Conservation (phyloP, 2,888 invertebrate species). For the Tolmerus cingulatus region DNA sequence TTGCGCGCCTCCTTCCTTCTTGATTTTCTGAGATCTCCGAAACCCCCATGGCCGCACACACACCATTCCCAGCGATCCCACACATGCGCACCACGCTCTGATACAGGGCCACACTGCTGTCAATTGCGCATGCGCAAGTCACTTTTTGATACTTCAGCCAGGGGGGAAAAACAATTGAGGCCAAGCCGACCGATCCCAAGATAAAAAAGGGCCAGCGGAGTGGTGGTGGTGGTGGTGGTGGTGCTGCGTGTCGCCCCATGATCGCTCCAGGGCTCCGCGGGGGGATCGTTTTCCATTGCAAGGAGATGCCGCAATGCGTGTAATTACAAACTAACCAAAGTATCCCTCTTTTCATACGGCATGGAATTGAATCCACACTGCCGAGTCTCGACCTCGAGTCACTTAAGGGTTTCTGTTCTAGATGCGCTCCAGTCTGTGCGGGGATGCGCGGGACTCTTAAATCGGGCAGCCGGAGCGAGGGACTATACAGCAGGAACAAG, state of each 20-base stretch:
- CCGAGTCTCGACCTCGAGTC: background rate
- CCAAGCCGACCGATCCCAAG: background rate
- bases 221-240: background rate
- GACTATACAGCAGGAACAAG: background rate
- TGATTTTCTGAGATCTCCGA: slow-evolving; percentile 24
- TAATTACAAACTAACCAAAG: slow-evolving; percentile 18
- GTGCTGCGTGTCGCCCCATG: background rate
- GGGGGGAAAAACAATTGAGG: slow-evolving; percentile 37
- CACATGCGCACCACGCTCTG: background rate
- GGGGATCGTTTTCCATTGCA: background rate
- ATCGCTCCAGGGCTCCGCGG: background rate
- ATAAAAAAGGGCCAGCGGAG: slow-evolving; percentile 29
- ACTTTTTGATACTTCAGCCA: background rate
- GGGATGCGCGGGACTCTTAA: background rate
- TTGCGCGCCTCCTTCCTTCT: slow-evolving; percentile 29
- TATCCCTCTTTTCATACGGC: background rate
- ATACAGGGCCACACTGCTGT: background rate
- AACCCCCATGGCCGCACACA: slow-evolving; percentile 27
- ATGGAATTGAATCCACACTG: background rate
- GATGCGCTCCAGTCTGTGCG: background rate
- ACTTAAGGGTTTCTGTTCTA: slow-evolving; percentile 28
- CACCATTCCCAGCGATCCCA: background rate
- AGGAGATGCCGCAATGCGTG: slow-evolving; percentile 23
- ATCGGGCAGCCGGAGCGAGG: background rate
- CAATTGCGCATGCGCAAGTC: slow-evolving; percentile 28